Percentiles rank a stretch among this genome's conserved stretches.
Conservation (phyloP, 2,797 vertebrate genomes). For the Thunnus albacares region DNA sequence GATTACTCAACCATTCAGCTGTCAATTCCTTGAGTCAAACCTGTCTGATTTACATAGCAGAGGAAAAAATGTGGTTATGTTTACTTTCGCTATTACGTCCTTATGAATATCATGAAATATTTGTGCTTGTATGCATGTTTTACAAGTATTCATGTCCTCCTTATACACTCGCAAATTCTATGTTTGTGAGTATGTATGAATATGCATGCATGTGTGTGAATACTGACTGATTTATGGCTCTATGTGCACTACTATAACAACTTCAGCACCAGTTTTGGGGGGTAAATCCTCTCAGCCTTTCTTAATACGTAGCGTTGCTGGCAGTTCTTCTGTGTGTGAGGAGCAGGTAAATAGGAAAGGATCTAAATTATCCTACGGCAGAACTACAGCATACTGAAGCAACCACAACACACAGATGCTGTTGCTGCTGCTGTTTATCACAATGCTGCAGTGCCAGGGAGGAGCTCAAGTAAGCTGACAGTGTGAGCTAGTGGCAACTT, state of each 20-base stretch:
- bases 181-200: not conserved
- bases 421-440: conserved; percentile 77
- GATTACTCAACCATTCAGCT: conserved; percentile 42
- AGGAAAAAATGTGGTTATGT: conserved; percentile 1
- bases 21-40: conserved; percentile 22
- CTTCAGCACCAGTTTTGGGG: conserved; percentile 31
- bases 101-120: conserved; percentile 34
- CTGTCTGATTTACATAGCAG: conserved; percentile 34
- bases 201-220: not conserved
- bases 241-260: not conserved
- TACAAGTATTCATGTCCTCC: conserved; percentile 11
- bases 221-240: not conserved
- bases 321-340: conserved; percentile 47
- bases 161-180: not conserved
- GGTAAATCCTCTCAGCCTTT: conserved; percentile 23
- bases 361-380: conserved; percentile 75
- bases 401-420: conserved; percentile 56
- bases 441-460: conserved; percentile 75
- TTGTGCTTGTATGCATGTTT: conserved; percentile 12
- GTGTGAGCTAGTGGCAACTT: conserved; percentile 72
- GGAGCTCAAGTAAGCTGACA: conserved; percentile 68
- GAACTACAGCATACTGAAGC: conserved; percentile 56
- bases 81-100: conserved; percentile 8
- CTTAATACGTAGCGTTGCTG: conserved; percentile 27
- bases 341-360: conserved; percentile 71